Base-by-base conservation (phyloP, 2,888 invertebrate species). In the Bellardia pandia region DNA sequence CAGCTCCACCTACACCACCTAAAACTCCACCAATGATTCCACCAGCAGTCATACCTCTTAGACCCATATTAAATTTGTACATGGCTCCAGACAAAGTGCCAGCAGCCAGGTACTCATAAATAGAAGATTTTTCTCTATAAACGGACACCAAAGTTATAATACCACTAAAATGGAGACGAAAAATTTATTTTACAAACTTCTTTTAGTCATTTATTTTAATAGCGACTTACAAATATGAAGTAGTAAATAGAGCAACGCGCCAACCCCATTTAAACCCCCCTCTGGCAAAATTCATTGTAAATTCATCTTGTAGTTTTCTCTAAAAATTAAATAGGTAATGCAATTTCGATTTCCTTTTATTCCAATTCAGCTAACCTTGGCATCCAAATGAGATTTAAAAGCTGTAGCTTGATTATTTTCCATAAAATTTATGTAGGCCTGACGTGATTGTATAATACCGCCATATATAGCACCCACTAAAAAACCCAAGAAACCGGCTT, bases 401-500 rank as follows among this genome's bases (percentile, higher is more conserved):
- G 94, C 94, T 4, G 96, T 96, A 9, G 96, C 97, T 94, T 96
- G 95, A 93, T 97, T 97, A 88, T 94, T 96, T 91, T 95, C 95
- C 92, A 97, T 95, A 89, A 97, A 97, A 90, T 95, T 94, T 60
- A 95, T 88, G 90, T 96, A 96, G 1, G 96, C 95, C 4, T 91
- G 91, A 89, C 95, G 94, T 13, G 96, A 96, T 89, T 94, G 93
- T 3, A 94, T 91, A 90, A 96, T 94, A 40, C 96, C 96, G 75
- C 97, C 96, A 90, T 96, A 94, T 62, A 95, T 89, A 0, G 94
- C 95, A 16, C 97, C 97, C 33, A 95, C 82, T 66, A 96, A 94
- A 3, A 94, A 92, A 16, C 96, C 96, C 85, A 94, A 89, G 64
- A 95, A 91, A 6, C 94, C 93, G 3, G 95, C 94, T 91, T 96